These are phyloP conservation scores for Tylochromis polylepis DNA, from an alignment of 2,113 vertebrate genomes.

Conservation along the genomic window DNA sequence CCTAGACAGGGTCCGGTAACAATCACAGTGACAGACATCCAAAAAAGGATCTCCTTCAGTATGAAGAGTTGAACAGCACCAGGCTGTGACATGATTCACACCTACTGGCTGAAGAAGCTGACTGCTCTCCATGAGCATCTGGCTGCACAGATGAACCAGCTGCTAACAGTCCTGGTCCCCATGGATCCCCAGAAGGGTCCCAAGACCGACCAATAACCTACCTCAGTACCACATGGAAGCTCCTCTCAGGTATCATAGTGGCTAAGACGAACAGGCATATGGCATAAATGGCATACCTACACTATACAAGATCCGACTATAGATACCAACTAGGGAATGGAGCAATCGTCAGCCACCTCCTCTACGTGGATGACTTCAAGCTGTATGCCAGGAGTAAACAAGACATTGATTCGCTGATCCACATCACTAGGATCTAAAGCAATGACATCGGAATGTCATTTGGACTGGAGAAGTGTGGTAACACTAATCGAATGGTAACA, in stretches of 20 bases:
- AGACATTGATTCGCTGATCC: neutral
- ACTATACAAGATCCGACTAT: neutral
- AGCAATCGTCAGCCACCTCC: neutral
- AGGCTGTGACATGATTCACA: neutral
- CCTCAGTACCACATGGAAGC: neutral
- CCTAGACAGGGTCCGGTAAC: fast-evolving
- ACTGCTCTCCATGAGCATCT: neutral
- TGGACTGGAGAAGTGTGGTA: neutral
- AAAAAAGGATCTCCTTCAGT: neutral
- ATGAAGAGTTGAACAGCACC: neutral
- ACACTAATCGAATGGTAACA: neutral
- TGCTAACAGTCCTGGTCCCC: neutral
- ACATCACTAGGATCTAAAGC: neutral
- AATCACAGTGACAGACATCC: neutral
- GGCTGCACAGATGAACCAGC: neutral
- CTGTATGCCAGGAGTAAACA: neutral
- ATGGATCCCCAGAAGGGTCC: neutral
- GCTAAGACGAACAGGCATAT: neutral
- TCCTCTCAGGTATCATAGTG: neutral
- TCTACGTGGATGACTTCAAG: neutral
- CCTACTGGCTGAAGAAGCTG: neutral
- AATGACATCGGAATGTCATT: neutral
- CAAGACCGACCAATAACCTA: neutral
- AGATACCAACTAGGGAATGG: neutral
- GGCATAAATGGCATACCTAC: too few relatives aligned